Base-by-base conservation (phyloP, 2,113 vertebrate species). In the Heterochromis multidens region DNA sequence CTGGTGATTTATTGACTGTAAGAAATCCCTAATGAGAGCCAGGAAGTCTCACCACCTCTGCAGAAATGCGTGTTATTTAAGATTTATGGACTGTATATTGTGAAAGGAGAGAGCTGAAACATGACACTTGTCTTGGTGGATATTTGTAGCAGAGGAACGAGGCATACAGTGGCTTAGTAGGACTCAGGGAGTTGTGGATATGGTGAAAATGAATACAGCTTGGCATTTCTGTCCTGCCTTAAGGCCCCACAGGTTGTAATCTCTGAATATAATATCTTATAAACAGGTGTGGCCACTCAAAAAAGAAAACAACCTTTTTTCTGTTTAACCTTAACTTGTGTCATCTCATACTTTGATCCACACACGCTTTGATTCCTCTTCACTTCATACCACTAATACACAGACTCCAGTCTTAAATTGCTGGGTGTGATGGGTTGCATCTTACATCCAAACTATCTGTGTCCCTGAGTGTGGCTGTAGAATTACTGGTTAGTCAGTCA, bases 61-160 rank as follows among this genome's bases (percentile, higher is more conserved):
- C 35, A 86, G 40, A 87, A 83, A 88, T 43, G 37, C 70, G 13
- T 80, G 35, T 78, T 85, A 54, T 79, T 80, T 70, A 27, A 78
- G 88, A 93, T 91, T 88, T 90, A 88, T 89, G 81, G 35, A 74
- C 35, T 89, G 60, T 77, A 79, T 82, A 61, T 88, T 89, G 87
- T 90, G 29, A 89, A 84, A 88, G 67, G 27, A 74, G 59, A 86
- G 60, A 62, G 21, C 6, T 79, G 84, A 90, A 93, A 93, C 80
- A 70, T 54, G 65, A 94, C 65, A 82, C 19, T 65, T 12, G 56
- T 35, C 43, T 61, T 56, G 35, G 27, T 87, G 79, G 57, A 54
- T 79, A 58, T 62, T 52, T 86, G 83, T 87, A 78, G 82, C 56
- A 23, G 54, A 43, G 57, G 16, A 35, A 49, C 46, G n/a, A 27